phyloP scores from a whole-genome alignment of 2,888 invertebrate genomes.

The Diadromus collaris region DNA sequence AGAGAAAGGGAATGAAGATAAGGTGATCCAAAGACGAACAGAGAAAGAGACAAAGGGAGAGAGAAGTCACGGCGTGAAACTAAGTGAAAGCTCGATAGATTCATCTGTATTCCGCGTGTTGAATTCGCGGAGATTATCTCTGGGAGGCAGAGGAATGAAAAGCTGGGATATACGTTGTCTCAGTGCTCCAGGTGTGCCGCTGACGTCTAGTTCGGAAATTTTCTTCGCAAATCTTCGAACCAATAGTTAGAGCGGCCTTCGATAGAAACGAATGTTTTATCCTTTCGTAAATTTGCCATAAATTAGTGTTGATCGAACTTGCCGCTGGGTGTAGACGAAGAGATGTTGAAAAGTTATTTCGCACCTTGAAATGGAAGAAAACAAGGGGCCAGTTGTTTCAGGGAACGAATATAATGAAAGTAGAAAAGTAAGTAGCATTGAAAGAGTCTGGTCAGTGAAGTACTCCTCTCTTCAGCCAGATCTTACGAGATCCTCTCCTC shows the following conservation, averaged over 20 bases:
- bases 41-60: constrained; percentile 22
- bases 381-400: constrained; percentile 8
- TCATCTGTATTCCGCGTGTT: constrained; percentile 73
- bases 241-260: neutral
- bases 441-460: constrained; percentile 46
- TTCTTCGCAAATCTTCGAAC: neutral
- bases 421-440: constrained; percentile 48
- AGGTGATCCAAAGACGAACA: constrained; percentile 17
- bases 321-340: neutral
- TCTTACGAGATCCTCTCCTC: neutral
- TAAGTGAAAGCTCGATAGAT: constrained; percentile 72
- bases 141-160: constrained; percentile 4
- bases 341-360: neutral
- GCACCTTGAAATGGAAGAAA: neutral
- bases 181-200: neutral
- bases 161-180: constrained; percentile 2
- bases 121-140: constrained; percentile 73
- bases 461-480: constrained; percentile 20
- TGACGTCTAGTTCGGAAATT: neutral
- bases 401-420: constrained; percentile 41
- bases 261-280: neutral
- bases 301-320: neutral
- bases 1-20: constrained; percentile 3
- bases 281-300: neutral
- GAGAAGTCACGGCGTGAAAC: constrained; percentile 45